Conservation (phyloP, 2,113 vertebrate species). For the Psilopogon haemacephalus region DNA sequence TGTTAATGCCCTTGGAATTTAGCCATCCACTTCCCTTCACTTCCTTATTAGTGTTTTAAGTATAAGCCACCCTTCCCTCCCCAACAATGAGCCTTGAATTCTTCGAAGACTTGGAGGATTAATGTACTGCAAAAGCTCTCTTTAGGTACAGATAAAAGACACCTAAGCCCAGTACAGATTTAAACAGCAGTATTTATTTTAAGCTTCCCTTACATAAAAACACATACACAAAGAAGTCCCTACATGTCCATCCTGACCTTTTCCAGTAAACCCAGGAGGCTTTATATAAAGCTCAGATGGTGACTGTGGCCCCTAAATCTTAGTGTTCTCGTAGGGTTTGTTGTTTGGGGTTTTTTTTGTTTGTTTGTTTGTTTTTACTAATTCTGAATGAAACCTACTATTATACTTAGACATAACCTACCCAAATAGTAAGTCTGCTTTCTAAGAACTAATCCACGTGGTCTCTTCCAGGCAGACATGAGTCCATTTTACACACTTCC, state of each 20-base stretch:
- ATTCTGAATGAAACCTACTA: not conserved
- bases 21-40: not conserved
- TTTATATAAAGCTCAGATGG: not conserved
- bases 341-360: too few species aligned
- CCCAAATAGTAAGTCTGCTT: not conserved
- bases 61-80: not conserved
- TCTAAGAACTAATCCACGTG: not conserved
- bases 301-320: not conserved
- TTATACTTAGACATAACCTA: not conserved
- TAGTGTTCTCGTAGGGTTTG: not conserved
- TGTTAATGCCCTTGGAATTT: slow-evolving; percentile 25
- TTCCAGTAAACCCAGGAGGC: not conserved
- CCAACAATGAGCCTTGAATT: not conserved
- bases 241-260: not conserved
- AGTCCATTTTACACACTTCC: not conserved
- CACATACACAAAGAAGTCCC: not conserved
- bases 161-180: not conserved
- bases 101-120: not conserved
- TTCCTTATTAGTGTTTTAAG: not conserved
- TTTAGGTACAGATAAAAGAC: not conserved
- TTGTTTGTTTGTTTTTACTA: too few species aligned
- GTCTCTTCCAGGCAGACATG: not conserved
- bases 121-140: not conserved
- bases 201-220: not conserved
- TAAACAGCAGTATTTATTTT: not conserved